A percentile compares a stretch with the other conserved stretches of the same genome.
Conservation (phyloP, 2,888 invertebrate genomes). For the Leucophora obtusa region DNA sequence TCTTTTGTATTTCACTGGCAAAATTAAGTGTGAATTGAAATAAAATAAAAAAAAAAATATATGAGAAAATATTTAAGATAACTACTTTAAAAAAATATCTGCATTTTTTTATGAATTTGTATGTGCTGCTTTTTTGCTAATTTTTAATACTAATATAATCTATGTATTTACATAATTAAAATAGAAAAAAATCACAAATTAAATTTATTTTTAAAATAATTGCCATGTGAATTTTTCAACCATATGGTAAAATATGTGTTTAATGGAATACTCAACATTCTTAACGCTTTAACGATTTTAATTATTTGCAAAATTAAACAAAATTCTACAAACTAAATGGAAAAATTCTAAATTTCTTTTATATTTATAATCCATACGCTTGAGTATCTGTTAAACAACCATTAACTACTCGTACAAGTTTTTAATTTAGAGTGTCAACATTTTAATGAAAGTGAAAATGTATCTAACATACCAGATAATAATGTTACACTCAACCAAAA, state of each 20-base stretch:
- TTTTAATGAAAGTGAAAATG: background rate
- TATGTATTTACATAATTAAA: background rate
- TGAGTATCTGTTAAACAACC: background rate
- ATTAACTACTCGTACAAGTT: background rate
- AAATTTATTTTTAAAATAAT: background rate
- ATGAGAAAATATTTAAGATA: background rate
- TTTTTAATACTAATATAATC: too few species aligned
- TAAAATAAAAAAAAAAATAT: conserved; percentile 30
- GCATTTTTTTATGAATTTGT: background rate
- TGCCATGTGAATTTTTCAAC: background rate
- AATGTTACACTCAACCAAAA: too few species aligned
- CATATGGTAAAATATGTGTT: conserved; percentile 1
- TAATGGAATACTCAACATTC: background rate
- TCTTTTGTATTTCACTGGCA: background rate
- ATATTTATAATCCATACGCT: background rate
- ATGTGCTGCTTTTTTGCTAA: background rate
- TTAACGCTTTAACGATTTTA: background rate
- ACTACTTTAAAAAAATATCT: background rate
- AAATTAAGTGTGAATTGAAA: conserved; percentile 45
- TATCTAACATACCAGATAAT: too few species aligned
- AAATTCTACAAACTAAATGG: background rate
- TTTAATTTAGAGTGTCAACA: background rate
- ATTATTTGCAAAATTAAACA: background rate
- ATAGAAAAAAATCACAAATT: background rate
- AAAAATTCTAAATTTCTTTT: background rate